Conservation (phyloP, 2,797 vertebrate genomes). For the Ptychadena robeensis region DNA sequence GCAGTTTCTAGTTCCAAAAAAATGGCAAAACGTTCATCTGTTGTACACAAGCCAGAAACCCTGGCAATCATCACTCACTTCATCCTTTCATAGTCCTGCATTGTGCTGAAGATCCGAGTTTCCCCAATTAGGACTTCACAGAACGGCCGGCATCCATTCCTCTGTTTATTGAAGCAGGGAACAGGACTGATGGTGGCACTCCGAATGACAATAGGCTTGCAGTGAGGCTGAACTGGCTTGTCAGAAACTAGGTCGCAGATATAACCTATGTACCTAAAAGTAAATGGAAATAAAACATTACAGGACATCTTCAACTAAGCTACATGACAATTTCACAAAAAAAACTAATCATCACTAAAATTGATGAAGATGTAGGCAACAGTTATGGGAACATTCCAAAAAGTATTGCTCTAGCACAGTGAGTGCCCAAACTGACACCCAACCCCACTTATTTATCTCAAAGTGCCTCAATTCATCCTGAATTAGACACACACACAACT, state of each 20-base stretch:
- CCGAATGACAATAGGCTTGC: constrained; percentile 91
- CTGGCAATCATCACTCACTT: constrained; percentile 77
- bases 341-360: no score
- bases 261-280: constrained; percentile 91
- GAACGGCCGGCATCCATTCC: constrained; percentile 95
- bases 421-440: no score
- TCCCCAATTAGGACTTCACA: constrained; percentile 95
- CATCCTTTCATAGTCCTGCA: constrained; percentile 96
- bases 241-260: constrained; percentile 96
- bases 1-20: no score
- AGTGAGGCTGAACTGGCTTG: constrained; percentile 90
- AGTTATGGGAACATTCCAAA: no score
- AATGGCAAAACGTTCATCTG: background rate
- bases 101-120: constrained; percentile 93
- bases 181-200: constrained; percentile 89
- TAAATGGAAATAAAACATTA: constrained; percentile 25
- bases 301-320: background rate
- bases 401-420: no score
- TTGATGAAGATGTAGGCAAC: no score
- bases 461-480: no score
- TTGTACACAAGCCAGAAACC: background rate
- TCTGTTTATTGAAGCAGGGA: constrained; percentile 98
- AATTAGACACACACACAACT: no score
- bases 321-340: no score
- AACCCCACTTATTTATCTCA: no score